Evolutionary conservation across 1,140 invertebrate genomes (phyloP).

Genomic region (Choristoneura fumiferana): DNA sequence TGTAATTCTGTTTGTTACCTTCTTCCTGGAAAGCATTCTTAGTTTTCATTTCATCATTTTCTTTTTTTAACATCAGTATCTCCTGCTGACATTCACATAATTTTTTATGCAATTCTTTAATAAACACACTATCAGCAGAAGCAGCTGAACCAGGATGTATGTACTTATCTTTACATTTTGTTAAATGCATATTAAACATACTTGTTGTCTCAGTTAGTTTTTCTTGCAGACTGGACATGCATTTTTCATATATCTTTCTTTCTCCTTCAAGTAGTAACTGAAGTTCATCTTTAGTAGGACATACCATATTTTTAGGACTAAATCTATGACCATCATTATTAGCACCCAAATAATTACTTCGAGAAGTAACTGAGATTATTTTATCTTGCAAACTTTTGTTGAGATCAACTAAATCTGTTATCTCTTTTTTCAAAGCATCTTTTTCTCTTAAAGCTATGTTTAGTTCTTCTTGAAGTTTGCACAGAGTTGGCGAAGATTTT

Average conservation of each 20-base stretch:
- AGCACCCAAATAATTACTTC: conserved; percentile 40
- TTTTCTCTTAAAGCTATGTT: conserved; percentile 50
- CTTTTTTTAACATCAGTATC: conserved; percentile 68
- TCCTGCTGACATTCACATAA: conserved; percentile 72
- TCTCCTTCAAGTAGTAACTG: conserved; percentile 65
- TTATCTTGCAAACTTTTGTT: conserved; percentile 69
- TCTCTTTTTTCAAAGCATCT: conserved; percentile 58
- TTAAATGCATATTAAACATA: conserved; percentile 53
- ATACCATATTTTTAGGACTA: conserved; percentile 39
- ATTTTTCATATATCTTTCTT: conserved; percentile 70
- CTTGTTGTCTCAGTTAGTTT: conserved; percentile 63
- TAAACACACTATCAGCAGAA: conserved; percentile 43
- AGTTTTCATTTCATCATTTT: conserved; percentile 63
- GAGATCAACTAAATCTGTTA: conserved; percentile 56
- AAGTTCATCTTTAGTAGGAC: conserved; percentile 62
- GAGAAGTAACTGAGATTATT: conserved; percentile 50
- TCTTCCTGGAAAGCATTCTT: conserved; percentile 40
- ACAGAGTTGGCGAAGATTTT: conserved; percentile 34
- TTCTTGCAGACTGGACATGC: conserved; percentile 62
- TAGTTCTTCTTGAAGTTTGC: conserved; percentile 46
- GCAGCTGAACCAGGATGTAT: conserved; percentile 26
- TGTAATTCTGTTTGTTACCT: conserved; percentile 53
- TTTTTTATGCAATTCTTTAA: conserved; percentile 60
- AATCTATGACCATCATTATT: conserved; percentile 24
- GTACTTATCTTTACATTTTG: conserved; percentile 37